These are phyloP conservation scores for Enteromius unitaeniatus DNA, from an alignment of 2,797 vertebrate genomes.

Conservation along the genomic window DNA sequence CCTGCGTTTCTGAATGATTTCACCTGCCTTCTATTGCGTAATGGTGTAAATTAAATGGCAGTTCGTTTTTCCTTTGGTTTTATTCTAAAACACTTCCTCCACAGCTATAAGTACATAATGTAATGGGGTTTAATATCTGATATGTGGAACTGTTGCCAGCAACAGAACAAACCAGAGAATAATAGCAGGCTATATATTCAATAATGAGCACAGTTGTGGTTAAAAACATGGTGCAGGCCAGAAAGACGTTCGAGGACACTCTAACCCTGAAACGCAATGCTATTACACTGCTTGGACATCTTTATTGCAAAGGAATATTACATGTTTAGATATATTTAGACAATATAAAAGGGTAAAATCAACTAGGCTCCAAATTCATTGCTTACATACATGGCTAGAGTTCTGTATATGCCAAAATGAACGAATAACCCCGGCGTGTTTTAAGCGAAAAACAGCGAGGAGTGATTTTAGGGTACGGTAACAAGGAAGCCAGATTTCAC, in stretches of 20 bases:
- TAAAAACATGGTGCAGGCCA: not conserved
- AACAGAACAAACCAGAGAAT: constrained; percentile 31
- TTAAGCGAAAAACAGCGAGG: constrained; percentile 74
- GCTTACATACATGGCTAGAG: constrained; percentile 72
- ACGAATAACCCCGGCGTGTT: constrained; percentile 74
- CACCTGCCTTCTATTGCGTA: not conserved
- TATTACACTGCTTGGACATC: constrained; percentile 69
- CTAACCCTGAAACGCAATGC: constrained; percentile 61
- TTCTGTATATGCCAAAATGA: constrained; percentile 70
- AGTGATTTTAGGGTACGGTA: constrained; percentile 57
- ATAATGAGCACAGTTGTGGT: not conserved
- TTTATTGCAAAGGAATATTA: constrained; percentile 63
- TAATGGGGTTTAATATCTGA: constrained; percentile 20
- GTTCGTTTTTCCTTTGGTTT: constrained; percentile 33
- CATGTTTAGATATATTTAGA: constrained; percentile 60
- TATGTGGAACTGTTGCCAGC: constrained; percentile 46
- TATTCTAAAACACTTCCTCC: constrained; percentile 48
- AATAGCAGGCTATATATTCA: not conserved
- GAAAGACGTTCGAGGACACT: constrained; percentile 29
- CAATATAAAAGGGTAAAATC: constrained; percentile 73
- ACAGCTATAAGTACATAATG: constrained; percentile 11
- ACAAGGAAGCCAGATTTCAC: constrained; percentile 49
- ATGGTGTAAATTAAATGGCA: not conserved
- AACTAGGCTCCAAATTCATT: constrained; percentile 67
- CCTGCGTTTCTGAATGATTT: constrained; percentile 32